Evolutionary conservation across 2,888 invertebrate genomes (phyloP), one percentile per base, ranked within the genome.

Genomic region (Epirrhoe alternata): DNA sequence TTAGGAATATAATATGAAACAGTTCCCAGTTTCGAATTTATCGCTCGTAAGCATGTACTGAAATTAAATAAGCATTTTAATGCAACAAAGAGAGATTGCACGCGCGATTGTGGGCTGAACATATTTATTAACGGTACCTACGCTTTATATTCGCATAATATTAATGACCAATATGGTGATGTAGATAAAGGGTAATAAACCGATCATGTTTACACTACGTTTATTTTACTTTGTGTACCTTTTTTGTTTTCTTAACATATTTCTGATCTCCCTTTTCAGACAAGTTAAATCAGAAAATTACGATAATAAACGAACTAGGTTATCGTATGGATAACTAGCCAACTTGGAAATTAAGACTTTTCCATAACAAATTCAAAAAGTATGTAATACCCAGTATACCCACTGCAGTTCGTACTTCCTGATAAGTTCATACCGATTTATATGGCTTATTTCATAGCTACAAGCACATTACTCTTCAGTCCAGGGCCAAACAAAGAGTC

Each of bases 1-100:
- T 12, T 57, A 74, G 76, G 77, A 78, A 79, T 75, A 75, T 60
- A 59, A 64, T 66, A 69, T 61, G 55, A 51, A 62, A 68, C 64
- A 68, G 64, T 64, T 66, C 59, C 54, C 51, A 61, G 63, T 49
- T 61, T 66, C 53, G 6, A 56, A 68, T 66, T 70, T 64, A 68
- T 62, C 61, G 62, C 51, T 61, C 24, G 66, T 66, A 66, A 66
- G 69, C 69, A 69, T 63, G 53, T 61, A 58, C 53, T 64, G 58
- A 62, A 62, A 68, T 64, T 47, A 62, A 60, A 63, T 69, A 63
- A 53, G 50, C 60, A 57, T 63, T 66, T 60, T 63, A 65, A 49
- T 63, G 56, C 53, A 56, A 68, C 65, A 57, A 65, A 62, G 68
- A 61, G 56, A 59, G 56, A 63, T 69, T 61, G 60, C 63, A 49